Evolutionary conservation across 2,888 invertebrate species (phyloP), one percentile per base, ranked within the genome.

Genomic region (Bellardia pandia): DNA sequence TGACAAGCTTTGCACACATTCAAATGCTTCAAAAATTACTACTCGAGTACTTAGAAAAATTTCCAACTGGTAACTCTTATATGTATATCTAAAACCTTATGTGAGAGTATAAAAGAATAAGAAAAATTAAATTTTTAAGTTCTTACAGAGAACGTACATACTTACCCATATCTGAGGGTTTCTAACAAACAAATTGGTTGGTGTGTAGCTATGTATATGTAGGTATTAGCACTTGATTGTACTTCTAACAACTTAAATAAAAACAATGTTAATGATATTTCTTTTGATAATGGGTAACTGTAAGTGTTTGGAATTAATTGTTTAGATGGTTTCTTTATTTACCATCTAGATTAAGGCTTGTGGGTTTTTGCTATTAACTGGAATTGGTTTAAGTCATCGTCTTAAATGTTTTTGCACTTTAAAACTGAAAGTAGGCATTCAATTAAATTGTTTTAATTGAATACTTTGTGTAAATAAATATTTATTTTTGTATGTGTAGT

Each of bases 301-400:
- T 23, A 53, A 69, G 71, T 83, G 75, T 75, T 83, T 69, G 37
- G 56, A 69, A 86, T 86, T 83, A 82, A 76, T 76, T 86, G 64
- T 60, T 79, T 82, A 76, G 45, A 62, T 80, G 76, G 75, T 56
- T 66, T 71, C 69, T 86, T 66, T 72, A 76, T 76, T 64, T 80
- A 66, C 75, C 30, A 13, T 62, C 48, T 62, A 80, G 80, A 87
- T 87, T 84, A 87, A 77, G 71, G 79, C 68, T 79, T 76, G 79
- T 80, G 14, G 75, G 78, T 75, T 83, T 58, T 75, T 79, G 56
- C 40, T 64, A 75, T 78, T 75, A 76, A 86, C 79, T 82, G 69
- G 14, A 78, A 48, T 86, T 53, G 64, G 6, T 75, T 79, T 69
- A 68, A 82, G 11, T 37, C 40, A 58, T 68, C 48, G 62, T 30